Evolutionary conservation across 2,888 invertebrate genomes (phyloP).

Genomic region (Adela reaumurella): DNA sequence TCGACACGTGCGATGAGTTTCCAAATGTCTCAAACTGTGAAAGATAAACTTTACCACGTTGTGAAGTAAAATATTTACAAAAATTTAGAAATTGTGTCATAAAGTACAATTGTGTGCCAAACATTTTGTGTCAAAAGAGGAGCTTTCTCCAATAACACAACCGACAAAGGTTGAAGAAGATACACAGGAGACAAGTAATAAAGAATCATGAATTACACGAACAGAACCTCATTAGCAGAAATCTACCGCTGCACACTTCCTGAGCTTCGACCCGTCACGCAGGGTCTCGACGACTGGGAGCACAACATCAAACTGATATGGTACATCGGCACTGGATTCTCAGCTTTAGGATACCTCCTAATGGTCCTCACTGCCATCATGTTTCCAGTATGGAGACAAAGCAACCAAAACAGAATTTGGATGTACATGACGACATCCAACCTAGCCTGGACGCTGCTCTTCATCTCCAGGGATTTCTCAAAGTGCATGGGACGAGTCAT

Average conservation of each 20-base stretch:
- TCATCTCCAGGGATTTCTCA: neutral
- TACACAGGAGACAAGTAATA: too few species aligned
- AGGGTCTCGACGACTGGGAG: neutral
- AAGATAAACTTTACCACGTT: too few species aligned
- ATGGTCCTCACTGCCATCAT: neutral
- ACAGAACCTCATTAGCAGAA: neutral
- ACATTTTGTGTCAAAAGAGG: too few species aligned
- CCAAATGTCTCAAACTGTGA: too few species aligned
- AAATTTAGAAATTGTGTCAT: too few species aligned
- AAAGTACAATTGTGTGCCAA: too few species aligned
- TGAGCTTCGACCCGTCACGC: neutral
- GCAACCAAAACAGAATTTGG: neutral
- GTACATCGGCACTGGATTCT: neutral
- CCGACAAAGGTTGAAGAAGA: too few species aligned
- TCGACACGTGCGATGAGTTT: too few species aligned
- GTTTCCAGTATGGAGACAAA: neutral
- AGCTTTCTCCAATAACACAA: too few species aligned
- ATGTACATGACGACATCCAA: neutral
- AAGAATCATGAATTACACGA: neutral
- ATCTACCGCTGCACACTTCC: neutral
- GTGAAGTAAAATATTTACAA: too few species aligned
- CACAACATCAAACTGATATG: neutral
- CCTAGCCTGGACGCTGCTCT: neutral
- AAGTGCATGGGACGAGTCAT: neutral
- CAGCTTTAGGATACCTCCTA: neutral